Base-by-base conservation (phyloP, 2,797 vertebrate genomes). In the Taeniopygia guttata region DNA sequence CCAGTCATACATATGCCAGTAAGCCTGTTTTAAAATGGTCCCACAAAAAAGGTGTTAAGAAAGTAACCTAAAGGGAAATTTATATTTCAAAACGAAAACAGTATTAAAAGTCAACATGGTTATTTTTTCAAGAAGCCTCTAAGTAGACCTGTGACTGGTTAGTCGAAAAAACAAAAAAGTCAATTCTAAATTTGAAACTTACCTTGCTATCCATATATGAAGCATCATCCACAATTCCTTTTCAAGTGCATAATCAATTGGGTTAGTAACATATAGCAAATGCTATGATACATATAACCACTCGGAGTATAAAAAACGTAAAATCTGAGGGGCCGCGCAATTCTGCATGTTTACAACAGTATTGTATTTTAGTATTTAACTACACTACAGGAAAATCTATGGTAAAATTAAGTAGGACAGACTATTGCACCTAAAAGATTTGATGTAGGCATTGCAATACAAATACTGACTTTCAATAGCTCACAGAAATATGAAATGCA, bases 271-370 rank as follows among this genome's bases (percentile, higher is more conserved):
- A 20, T 7, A 34, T 0, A 36, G 14, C 16, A 68, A 89, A 42
- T 1, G 7, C 38, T 32, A 6, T 1, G 9, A 55, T 9, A n/a
- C 2, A 10, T 14, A 30, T 25, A 36, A 81, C 52, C 2, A 32
- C 9, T 46, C 30, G 26, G 16, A 46, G 34, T 51, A 38, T 2
- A 32, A 43, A 55, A 46, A 26, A 17, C 4, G 10, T 29, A 46
- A n/a, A 46, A 20, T 27, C 13, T 30, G 29, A 52, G 10, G 42
- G 17, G 63, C 16, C 7, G 2, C 4, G 38, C 21, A 75, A 62
- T 76, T 72, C 14, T 76, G 22, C n/a, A 29, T 4, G 5, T 62
- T 86, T 55, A 77, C 51, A 55, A 43, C 52, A 38, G 45, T 3
- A 5, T 1, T 17, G 19, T 34, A 14, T 54, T 70, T 63, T 32